These are phyloP conservation scores for Oxycera nigricornis DNA, from an alignment of 2,888 invertebrate species.

Conservation along the genomic window DNA sequence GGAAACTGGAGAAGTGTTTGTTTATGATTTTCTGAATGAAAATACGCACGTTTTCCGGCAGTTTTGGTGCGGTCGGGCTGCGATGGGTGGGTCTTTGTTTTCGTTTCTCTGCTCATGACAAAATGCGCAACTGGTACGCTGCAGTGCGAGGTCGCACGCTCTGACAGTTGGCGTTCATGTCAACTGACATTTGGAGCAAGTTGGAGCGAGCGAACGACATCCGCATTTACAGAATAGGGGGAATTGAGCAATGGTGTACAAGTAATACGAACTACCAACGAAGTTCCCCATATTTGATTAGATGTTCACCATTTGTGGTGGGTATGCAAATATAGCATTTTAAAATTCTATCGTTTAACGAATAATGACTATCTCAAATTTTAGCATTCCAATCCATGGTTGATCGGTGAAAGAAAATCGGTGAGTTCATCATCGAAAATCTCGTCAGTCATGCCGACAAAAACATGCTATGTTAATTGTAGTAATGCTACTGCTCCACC, in stretches of 20 bases:
- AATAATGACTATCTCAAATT: too few relatives aligned
- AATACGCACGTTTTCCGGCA: constrained; percentile 34
- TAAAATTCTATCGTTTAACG: too few relatives aligned
- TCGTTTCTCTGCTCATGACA: constrained; percentile 26
- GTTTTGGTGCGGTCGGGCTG: constrained; percentile 21
- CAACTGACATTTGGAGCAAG: not conserved
- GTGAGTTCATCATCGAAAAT: too few relatives aligned
- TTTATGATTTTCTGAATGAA: constrained; percentile 39
- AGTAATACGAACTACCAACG: too few relatives aligned
- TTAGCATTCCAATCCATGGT: too few relatives aligned
- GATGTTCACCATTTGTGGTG: too few relatives aligned
- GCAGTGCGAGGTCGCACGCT: constrained; percentile 16
- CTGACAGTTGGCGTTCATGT: constrained; percentile 13
- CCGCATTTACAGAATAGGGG: not conserved
- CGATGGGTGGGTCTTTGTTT: constrained; percentile 30
- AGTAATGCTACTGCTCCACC: too few relatives aligned
- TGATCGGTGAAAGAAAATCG: too few relatives aligned
- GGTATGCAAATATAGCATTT: too few relatives aligned
- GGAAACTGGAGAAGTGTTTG: constrained; percentile 29
- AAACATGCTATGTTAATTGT: too few relatives aligned
- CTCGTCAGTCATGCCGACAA: too few relatives aligned
- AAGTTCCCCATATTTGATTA: too few relatives aligned
- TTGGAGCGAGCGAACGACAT: not conserved
- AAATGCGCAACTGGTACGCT: constrained; percentile 40
- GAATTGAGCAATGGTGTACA: not conserved